These are phyloP conservation scores for Odontamblyopus rebecca DNA, from an alignment of 2,797 vertebrate species.

Conservation along the genomic window DNA sequence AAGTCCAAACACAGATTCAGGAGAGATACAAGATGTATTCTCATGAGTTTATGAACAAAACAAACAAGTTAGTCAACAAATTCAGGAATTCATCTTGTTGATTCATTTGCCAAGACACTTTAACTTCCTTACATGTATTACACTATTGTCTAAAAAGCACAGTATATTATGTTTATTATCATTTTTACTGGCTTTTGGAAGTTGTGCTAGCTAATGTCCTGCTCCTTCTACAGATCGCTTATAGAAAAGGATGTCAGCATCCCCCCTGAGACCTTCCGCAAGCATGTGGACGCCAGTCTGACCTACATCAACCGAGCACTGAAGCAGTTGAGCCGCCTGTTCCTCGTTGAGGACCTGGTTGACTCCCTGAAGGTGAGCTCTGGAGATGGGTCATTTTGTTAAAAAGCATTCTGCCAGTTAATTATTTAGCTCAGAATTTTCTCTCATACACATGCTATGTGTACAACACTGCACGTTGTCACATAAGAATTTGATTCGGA, in stretches of 20 bases:
- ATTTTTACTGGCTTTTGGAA: not conserved
- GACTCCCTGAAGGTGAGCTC: conserved; percentile 90
- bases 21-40: too few relatives aligned
- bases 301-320: conserved; percentile 85
- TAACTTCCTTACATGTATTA: too few relatives aligned
- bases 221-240: conserved; percentile 75
- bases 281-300: conserved; percentile 82
- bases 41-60: too few relatives aligned
- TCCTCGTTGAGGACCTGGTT: conserved; percentile 91
- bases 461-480: not conserved
- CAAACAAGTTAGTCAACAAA: too few relatives aligned
- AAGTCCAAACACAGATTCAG: too few relatives aligned
- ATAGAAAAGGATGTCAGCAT: conserved; percentile 89
- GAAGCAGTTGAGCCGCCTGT: conserved; percentile 86
- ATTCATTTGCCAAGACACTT: too few relatives aligned
- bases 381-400: not conserved
- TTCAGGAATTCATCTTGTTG: too few relatives aligned
- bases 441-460: not conserved
- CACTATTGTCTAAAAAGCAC: too few relatives aligned
- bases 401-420: not conserved
- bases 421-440: not conserved
- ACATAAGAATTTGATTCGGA: not conserved
- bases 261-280: conserved; percentile 88
- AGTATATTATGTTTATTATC: not conserved
- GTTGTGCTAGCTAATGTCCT: conserved; percentile 36